These are phyloP conservation scores for Micromussa lordhowensis DNA, from an alignment of 92 coral and sea anemone species.

Conservation along the genomic window DNA sequence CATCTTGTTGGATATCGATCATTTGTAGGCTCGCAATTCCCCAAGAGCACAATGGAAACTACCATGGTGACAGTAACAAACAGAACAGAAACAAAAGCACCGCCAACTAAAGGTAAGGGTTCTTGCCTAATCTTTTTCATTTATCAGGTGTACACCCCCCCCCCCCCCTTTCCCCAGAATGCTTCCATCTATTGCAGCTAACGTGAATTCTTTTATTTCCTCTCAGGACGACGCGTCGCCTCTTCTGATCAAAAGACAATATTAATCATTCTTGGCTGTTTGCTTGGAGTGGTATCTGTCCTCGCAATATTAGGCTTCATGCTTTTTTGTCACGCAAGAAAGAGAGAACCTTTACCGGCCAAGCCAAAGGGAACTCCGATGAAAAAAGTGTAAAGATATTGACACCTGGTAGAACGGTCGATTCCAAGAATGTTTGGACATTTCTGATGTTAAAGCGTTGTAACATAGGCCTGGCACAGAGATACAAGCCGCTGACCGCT, in stretches of 20 bases:
- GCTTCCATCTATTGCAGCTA: too few species aligned
- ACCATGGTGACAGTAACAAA: not conserved
- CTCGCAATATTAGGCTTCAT: conserved; percentile 1
- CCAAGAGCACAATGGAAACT: not conserved
- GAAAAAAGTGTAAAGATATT: too few species aligned
- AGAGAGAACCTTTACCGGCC: not conserved
- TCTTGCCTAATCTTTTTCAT: too few species aligned
- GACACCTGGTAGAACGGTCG: too few species aligned
- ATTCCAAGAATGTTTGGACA: too few species aligned
- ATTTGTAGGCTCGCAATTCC: not conserved
- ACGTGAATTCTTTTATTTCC: not conserved
- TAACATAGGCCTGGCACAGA: too few species aligned
- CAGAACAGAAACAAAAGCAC: not conserved
- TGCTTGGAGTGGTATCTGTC: not conserved
- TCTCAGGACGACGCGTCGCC: not conserved
- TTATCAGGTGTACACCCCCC: too few species aligned
- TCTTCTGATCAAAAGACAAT: not conserved
- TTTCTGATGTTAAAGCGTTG: too few species aligned
- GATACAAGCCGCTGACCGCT: too few species aligned
- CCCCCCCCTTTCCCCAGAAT: too few species aligned
- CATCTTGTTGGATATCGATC: not conserved
- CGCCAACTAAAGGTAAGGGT: not conserved
- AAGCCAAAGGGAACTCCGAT: not conserved
- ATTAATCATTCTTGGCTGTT: not conserved
- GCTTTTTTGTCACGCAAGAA: conserved; percentile 6